Evolutionary conservation across 2,113 vertebrate genomes (phyloP).

Genomic region (Raphicerus campestris): DNA sequence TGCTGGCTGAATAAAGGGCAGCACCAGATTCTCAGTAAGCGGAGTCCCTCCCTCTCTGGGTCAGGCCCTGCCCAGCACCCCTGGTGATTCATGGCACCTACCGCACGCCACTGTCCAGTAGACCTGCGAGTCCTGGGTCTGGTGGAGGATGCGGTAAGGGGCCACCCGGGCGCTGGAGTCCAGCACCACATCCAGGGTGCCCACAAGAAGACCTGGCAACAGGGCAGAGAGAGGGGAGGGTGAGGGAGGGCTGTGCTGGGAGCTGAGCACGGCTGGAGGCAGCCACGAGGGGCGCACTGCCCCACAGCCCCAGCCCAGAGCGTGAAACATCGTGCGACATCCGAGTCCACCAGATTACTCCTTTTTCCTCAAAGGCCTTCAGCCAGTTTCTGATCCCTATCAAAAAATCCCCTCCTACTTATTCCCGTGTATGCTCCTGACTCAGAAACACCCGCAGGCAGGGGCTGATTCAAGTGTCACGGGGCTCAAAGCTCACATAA

Average conservation of each 20-base stretch:
- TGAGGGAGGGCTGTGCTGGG: not conserved
- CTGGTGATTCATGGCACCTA: slow-evolving; percentile 71
- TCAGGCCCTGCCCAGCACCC: not conserved
- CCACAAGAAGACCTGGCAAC: slow-evolving; percentile 91
- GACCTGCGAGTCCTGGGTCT: slow-evolving; percentile 95
- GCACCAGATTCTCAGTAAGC: not conserved
- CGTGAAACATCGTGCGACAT: too few relatives aligned
- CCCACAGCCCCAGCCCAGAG: too few relatives aligned
- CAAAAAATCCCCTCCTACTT: not conserved
- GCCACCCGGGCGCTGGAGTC: slow-evolving; percentile 97
- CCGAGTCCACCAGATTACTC: not conserved
- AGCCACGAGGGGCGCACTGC: fast-evolving
- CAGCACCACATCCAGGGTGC: slow-evolving; percentile 96
- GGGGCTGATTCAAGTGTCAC: not conserved
- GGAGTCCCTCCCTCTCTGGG: too few relatives aligned
- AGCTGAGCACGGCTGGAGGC: not conserved
- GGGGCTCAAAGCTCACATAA: not conserved
- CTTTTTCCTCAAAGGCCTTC: not conserved
- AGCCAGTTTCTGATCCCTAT: not conserved
- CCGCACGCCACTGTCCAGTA: slow-evolving; percentile 96
- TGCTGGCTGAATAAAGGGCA: not conserved
- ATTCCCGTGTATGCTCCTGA: not conserved
- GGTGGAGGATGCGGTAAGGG: slow-evolving; percentile 96
- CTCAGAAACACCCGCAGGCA: not conserved
- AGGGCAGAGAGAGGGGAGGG: slow-evolving; percentile 6